Percentiles rank a stretch among this genome's conserved stretches.
Evolutionary conservation across 2,888 invertebrate species (phyloP).

Genomic region (Bombylius discolor): DNA sequence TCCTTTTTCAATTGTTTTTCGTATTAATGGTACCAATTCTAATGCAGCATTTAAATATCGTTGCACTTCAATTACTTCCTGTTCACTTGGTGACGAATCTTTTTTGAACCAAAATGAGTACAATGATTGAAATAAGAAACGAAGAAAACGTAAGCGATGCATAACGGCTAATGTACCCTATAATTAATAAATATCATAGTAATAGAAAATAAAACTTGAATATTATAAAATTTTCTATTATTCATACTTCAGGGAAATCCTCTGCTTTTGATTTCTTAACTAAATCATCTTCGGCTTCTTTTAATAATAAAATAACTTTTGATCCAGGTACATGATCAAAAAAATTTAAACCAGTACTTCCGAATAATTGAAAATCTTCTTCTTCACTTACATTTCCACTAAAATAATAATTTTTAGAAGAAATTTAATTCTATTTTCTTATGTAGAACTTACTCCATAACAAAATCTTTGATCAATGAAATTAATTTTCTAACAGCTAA

Average conservation of each 20-base stretch:
- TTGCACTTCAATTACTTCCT: conserved; percentile 59
- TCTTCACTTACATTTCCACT: conserved; percentile 83
- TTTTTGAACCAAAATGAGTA: conserved; percentile 36
- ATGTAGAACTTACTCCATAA: conserved; percentile 53
- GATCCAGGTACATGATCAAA: conserved; percentile 67
- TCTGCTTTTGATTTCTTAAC: conserved; percentile 47
- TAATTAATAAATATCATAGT: conserved; percentile 19
- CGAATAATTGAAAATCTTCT: conserved; percentile 88
- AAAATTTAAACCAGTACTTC: conserved; percentile 71
- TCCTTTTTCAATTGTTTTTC: conserved; percentile 60
- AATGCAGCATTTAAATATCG: conserved; percentile 66
- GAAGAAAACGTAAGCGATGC: conserved; percentile 72
- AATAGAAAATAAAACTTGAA: conserved; percentile 1
- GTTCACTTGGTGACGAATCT: conserved; percentile 37
- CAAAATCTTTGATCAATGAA: conserved; percentile 77
- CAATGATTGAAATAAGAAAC: conserved; percentile 73
- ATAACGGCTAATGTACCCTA: conserved; percentile 55
- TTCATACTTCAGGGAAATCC: conserved; percentile 41
- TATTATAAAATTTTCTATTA: conserved; percentile 1
- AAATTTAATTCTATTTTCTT: neutral
- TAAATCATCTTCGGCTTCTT: conserved; percentile 81
- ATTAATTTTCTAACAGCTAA: conserved; percentile 78
- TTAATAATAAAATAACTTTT: conserved; percentile 65
- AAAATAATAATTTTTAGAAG: conserved; percentile 14
- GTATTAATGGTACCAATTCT: conserved; percentile 70